These are phyloP conservation scores for Alectoris magna DNA, from an alignment of 2,797 vertebrate genomes.

Conservation along the genomic window DNA sequence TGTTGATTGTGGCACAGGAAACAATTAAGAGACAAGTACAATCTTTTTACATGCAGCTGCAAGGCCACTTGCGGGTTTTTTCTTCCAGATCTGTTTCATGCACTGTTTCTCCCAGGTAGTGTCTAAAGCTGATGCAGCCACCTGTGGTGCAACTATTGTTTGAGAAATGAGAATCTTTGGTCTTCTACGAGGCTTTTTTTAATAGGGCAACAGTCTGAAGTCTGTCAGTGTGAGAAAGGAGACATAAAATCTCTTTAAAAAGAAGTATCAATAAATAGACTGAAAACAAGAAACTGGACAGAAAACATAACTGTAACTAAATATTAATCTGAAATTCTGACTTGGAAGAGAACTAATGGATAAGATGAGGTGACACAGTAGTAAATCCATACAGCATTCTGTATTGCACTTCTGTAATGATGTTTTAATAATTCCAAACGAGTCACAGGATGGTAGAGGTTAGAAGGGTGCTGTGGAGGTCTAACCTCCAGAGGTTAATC, in stretches of 20 bases:
- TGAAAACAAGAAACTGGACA: neutral
- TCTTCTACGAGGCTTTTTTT: neutral
- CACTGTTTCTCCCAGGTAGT: neutral
- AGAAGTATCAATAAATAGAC: neutral
- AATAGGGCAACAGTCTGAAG: neutral
- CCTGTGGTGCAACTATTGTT: neutral
- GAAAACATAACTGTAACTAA: neutral
- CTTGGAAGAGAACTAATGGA: neutral
- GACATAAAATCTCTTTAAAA: neutral
- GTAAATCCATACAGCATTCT: neutral
- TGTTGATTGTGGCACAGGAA: neutral
- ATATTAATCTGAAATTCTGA: neutral
- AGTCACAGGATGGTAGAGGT: neutral
- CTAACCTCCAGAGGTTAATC: neutral
- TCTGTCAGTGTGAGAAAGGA: neutral
- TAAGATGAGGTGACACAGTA: neutral
- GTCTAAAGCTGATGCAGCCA: neutral
- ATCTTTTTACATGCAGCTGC: neutral
- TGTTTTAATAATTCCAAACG: neutral
- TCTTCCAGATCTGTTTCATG: neutral
- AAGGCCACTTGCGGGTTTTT: neutral
- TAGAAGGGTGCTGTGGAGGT: neutral
- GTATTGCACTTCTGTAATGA: neutral
- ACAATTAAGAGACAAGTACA: neutral
- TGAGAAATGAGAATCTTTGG: neutral